A percentile compares a stretch with the other conserved stretches of the same genome.
These are phyloP conservation scores for Lepus americanus DNA, from an alignment of 2,113 vertebrate species.

Conservation along the genomic window DNA sequence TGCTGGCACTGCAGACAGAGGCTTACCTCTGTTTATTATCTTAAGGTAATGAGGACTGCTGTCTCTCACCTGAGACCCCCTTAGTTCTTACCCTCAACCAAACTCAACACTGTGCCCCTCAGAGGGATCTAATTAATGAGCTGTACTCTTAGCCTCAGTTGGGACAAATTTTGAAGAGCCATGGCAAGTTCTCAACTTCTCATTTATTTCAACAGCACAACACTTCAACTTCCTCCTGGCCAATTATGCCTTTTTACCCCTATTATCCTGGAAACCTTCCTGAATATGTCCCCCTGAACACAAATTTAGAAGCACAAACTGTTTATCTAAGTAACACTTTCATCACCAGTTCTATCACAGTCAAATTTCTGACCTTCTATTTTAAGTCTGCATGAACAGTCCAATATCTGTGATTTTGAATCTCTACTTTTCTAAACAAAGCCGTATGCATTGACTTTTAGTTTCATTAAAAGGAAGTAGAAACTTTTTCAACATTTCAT, in stretches of 20 bases:
- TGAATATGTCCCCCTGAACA: accelerated
- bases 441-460: constrained; percentile 48
- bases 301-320: background rate
- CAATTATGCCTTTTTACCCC: background rate
- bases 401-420: constrained; percentile 42
- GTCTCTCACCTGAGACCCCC: background rate
- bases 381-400: background rate
- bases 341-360: background rate
- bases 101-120: background rate
- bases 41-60: accelerated
- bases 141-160: background rate
- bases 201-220: background rate
- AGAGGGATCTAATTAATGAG: background rate
- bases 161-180: background rate
- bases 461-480: constrained; percentile 53
- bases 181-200: background rate
- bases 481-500: background rate
- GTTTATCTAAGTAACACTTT: background rate
- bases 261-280: background rate
- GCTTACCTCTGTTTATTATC: background rate
- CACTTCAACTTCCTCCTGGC: background rate
- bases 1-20: background rate
- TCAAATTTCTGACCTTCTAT: background rate
- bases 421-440: constrained; percentile 60
- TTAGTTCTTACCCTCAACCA: background rate